phyloP scores from a whole-genome alignment of 1,140 invertebrate species.

The Brachionus rotundiformis region DNA sequence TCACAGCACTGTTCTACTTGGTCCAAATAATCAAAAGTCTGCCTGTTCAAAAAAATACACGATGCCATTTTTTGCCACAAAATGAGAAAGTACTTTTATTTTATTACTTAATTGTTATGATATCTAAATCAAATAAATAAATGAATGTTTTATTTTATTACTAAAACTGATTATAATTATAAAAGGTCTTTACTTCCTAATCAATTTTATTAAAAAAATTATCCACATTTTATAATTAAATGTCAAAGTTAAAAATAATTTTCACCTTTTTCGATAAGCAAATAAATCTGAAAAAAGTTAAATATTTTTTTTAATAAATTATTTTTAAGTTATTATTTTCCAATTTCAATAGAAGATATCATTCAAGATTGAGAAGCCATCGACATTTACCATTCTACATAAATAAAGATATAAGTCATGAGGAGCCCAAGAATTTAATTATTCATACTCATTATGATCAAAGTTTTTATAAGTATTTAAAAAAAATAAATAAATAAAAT shows the following conservation, averaged over 20 bases:
- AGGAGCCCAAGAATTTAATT: background rate
- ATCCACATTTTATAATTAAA: too few relatives aligned
- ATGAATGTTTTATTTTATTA: too few relatives aligned
- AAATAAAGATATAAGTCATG: background rate
- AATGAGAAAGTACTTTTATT: background rate
- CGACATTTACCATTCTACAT: background rate
- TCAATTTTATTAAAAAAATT: too few relatives aligned
- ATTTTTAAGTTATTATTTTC: constrained; percentile 14
- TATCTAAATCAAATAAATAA: too few relatives aligned
- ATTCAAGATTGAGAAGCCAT: background rate
- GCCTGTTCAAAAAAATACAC: background rate
- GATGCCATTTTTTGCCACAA: background rate
- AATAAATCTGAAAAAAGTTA: too few relatives aligned
- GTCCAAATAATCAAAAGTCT: background rate
- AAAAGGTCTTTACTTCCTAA: too few relatives aligned
- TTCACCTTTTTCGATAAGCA: too few relatives aligned
- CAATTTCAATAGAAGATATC: background rate
- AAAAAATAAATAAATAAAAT: background rate
- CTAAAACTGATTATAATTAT: too few relatives aligned
- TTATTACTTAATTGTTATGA: too few relatives aligned
- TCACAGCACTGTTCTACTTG: background rate
- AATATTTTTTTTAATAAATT: background rate
- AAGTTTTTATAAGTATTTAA: background rate
- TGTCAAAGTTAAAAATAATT: too few relatives aligned
- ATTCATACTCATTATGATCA: constrained; percentile 15